Evolutionary conservation across 2,113 vertebrate species (phyloP), one percentile per base, ranked within the genome.

Genomic region (Xenotilapia longispinis): DNA sequence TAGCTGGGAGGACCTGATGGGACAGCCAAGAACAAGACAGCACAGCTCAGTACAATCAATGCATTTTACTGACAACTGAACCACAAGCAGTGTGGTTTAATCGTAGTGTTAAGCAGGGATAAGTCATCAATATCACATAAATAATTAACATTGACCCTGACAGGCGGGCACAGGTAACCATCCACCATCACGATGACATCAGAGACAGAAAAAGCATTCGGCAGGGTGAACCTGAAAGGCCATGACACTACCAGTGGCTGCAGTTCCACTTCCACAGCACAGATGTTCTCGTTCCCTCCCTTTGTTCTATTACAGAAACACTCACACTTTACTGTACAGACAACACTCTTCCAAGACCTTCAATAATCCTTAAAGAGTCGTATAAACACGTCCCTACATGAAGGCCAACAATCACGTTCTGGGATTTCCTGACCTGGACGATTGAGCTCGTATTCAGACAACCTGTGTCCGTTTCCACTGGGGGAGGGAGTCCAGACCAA

Each of bases 1-100:
- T 99, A 99, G 94, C 98, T 99, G 2, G 99, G 99, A n/a, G 99
- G 98, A 88, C 99, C 99, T 99, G 23, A 23, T 0, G 13, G 36
- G 17, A 89, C 40, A 90, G 7, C 4, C 19, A 7, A 78, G 42
- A 31, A 78, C 4, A 49, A 1, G 5, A 53, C 2, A n/a, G 26
- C 3, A 38, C 60, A 65, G 70, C 42, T 28, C 6, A 75, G 21
- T 49, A 49, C 26, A 49, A 2, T 31, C 40, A 6, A 13, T 68
- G 33, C 63, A 21, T 21, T 15, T 42, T 70, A 70, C n/a, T 42
- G 4, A 23, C 38, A 65, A n/a, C 31, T 12, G 60, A 38, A 7
- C 6, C 33, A 13, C 63, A 0, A 14, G 63, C 63, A 6, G 36
- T 23, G 36, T 1, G 0, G 65, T 42, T 42, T 40, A 1, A 9